Conservation (phyloP, 2,797 vertebrate species). For the Perodicticus potto region DNA sequence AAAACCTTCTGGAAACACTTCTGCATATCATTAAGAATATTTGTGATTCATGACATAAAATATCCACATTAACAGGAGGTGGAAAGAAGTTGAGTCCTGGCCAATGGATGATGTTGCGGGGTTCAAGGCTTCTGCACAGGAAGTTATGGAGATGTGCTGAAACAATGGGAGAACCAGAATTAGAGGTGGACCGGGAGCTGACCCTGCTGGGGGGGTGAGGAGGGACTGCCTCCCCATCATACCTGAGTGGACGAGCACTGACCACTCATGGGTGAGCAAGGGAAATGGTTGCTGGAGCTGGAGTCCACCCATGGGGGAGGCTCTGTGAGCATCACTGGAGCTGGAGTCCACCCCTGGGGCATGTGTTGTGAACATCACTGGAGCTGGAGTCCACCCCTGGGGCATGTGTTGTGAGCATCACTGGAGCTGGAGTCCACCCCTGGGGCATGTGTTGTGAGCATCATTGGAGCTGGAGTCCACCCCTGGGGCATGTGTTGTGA, state of each 20-base stretch:
- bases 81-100: background rate
- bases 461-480: background rate
- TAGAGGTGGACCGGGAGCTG: background rate
- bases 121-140: background rate
- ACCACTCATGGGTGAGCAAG: background rate
- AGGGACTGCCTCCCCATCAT: background rate
- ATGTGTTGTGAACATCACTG: background rate
- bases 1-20: background rate
- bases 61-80: background rate
- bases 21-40: background rate
- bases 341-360: background rate
- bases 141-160: background rate
- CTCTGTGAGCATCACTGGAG: background rate
- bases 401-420: background rate
- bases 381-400: background rate
- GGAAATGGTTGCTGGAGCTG: background rate
- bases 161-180: fast-evolving
- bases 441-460: background rate
- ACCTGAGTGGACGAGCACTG: fast-evolving
- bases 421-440: background rate
- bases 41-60: background rate
- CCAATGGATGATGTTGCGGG: background rate
- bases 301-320: background rate
- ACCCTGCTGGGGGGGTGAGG: too few relatives aligned
- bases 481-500: background rate